phyloP scores from a whole-genome alignment of 2,113 vertebrate genomes.

The Myrmecobius fasciatus region DNA sequence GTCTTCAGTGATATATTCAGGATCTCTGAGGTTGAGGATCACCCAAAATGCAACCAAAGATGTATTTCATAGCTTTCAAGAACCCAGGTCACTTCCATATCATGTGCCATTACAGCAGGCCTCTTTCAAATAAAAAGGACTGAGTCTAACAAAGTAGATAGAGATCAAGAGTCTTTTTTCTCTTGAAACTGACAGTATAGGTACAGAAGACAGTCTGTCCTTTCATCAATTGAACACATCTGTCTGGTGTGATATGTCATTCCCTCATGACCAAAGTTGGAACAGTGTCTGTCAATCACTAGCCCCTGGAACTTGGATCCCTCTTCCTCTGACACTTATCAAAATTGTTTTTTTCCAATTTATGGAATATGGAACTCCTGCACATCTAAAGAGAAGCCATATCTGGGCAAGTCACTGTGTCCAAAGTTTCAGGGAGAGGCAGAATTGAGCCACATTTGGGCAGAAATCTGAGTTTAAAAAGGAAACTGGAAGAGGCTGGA shows the following conservation, averaged over 20 bases:
- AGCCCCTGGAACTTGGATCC: slow-evolving; percentile 87
- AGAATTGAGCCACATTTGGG: slow-evolving; percentile 90
- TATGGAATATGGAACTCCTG: slow-evolving; percentile 89
- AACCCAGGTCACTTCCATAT: not conserved
- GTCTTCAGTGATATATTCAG: not conserved
- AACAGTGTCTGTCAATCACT: slow-evolving; percentile 90
- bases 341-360: slow-evolving; percentile 62
- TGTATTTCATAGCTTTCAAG: not conserved
- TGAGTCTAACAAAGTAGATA: not conserved
- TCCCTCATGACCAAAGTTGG: slow-evolving; percentile 90
- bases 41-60: not conserved
- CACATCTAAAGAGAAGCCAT: slow-evolving; percentile 84
- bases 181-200: slow-evolving; percentile 90
- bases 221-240: slow-evolving; percentile 93
- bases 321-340: slow-evolving; percentile 66
- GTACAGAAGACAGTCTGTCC: slow-evolving; percentile 95
- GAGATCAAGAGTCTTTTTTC: slow-evolving; percentile 90
- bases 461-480: slow-evolving; percentile 89
- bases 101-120: not conserved
- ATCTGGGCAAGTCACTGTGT: slow-evolving; percentile 86
- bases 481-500: slow-evolving; percentile 83
- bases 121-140: slow-evolving; percentile 6
- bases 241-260: slow-evolving; percentile 94
- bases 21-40: not conserved
- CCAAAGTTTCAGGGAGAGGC: slow-evolving; percentile 84